A percentile compares a stretch with the other conserved stretches of the same genome.
Conservation (phyloP, 2,797 vertebrate species). For the Centroberyx gerrardi region DNA sequence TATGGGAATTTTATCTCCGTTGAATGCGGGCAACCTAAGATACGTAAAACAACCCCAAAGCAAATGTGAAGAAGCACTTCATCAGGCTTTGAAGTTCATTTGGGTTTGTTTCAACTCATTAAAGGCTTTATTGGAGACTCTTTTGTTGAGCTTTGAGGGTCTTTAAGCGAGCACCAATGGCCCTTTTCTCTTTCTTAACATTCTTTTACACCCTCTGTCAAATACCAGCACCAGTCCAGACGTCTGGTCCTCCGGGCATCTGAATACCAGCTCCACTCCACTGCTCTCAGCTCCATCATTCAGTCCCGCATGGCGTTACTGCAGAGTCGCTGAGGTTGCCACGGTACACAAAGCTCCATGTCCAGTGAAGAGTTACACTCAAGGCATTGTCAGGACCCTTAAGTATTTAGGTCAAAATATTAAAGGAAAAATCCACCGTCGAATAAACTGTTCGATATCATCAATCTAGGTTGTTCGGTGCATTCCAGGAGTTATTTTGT, state of each 20-base stretch:
- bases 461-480: too few species aligned
- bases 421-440: too few species aligned
- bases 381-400: too few species aligned
- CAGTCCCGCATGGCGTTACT: constrained; percentile 1
- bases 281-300: constrained; percentile 9
- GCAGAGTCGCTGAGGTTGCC: constrained; percentile 5
- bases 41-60: background rate
- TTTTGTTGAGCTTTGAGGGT: constrained; percentile 42
- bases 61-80: constrained; percentile 12
- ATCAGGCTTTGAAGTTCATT: constrained; percentile 27
- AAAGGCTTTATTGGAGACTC: constrained; percentile 36
- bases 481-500: too few species aligned
- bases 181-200: constrained; percentile 4
- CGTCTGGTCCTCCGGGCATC: constrained; percentile 24
- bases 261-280: background rate
- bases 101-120: constrained; percentile 43
- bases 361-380: too few species aligned
- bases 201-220: constrained; percentile 12
- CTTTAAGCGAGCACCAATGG: constrained; percentile 19
- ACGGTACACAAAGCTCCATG: background rate
- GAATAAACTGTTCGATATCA: too few species aligned
- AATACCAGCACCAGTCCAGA: constrained; percentile 26
- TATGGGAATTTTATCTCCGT: background rate
- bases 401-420: too few species aligned
- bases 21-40: background rate